A percentile compares a stretch with the other conserved stretches of the same genome.
phyloP scores from a whole-genome alignment of 2,888 invertebrate species.

The Oscheius sp. region DNA sequence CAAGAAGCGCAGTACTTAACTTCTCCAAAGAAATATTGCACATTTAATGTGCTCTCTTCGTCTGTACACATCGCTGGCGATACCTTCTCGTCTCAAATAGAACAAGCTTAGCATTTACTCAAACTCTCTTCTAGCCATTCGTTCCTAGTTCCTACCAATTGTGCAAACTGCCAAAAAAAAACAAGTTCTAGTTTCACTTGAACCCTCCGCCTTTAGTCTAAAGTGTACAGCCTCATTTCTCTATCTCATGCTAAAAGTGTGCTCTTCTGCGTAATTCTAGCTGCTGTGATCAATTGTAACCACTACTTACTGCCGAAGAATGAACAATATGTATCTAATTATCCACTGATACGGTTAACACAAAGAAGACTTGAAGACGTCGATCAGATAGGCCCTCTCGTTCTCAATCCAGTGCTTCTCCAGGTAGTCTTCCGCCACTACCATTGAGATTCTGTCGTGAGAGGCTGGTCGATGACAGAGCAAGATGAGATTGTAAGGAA shows the following conservation, averaged over 20 bases:
- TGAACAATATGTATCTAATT: too few species aligned
- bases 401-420: constrained; percentile 24
- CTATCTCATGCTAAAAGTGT: too few species aligned
- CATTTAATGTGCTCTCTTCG: background rate
- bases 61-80: constrained; percentile 27
- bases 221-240: background rate
- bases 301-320: too few species aligned
- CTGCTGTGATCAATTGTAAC: too few species aligned
- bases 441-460: constrained; percentile 51
- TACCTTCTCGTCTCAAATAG: background rate
- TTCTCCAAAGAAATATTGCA: background rate
- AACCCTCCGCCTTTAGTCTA: constrained; percentile 7
- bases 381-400: constrained; percentile 14
- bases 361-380: background rate
- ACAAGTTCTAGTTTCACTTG: constrained; percentile 6
- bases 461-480: constrained; percentile 52
- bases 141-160: constrained; percentile 1
- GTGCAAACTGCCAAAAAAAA: constrained; percentile 8
- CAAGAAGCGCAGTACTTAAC: constrained; percentile 29
- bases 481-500: constrained; percentile 51
- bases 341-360: too few species aligned
- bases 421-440: constrained; percentile 7
- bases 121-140: background rate
- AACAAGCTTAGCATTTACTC: constrained; percentile 3
- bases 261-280: too few species aligned